These are phyloP conservation scores for Phyllotreta cruciferae DNA, from an alignment of 2,888 invertebrate species.

Conservation along the genomic window DNA sequence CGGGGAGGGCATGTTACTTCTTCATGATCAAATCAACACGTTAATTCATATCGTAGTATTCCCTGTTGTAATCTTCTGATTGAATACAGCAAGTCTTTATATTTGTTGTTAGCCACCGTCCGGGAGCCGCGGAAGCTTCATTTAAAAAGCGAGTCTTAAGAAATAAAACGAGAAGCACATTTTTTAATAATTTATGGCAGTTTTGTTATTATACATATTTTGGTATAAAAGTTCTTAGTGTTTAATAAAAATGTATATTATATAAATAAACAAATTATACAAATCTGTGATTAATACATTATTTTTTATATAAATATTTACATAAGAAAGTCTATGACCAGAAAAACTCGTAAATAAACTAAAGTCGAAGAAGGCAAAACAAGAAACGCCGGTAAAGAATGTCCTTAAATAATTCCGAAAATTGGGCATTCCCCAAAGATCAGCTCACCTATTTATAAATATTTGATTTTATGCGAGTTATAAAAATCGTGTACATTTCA, in stretches of 20 bases:
- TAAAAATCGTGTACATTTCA: constrained; percentile 41
- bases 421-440: constrained; percentile 3
- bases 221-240: constrained; percentile 57
- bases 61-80: too few species aligned
- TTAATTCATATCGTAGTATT: too few species aligned
- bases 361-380: constrained; percentile 50
- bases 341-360: constrained; percentile 58
- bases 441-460: constrained; percentile 5
- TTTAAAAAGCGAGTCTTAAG: too few species aligned
- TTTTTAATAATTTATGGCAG: constrained; percentile 52
- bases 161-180: constrained; percentile 1
- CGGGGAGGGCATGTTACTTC: too few species aligned
- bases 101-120: too few species aligned
- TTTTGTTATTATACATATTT: constrained; percentile 51
- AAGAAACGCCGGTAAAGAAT: constrained; percentile 37
- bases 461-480: constrained; percentile 17
- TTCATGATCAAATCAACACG: too few species aligned
- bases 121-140: too few species aligned
- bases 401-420: constrained; percentile 12
- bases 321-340: constrained; percentile 57
- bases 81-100: too few species aligned
- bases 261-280: constrained; percentile 51
- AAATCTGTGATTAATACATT: constrained; percentile 50
- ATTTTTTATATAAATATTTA: constrained; percentile 59
- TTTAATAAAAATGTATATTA: constrained; percentile 49